Evolutionary conservation across 1,140 invertebrate genomes (phyloP), one percentile per base, ranked within the genome.

Genomic region (Caenorhabditis latens): DNA sequence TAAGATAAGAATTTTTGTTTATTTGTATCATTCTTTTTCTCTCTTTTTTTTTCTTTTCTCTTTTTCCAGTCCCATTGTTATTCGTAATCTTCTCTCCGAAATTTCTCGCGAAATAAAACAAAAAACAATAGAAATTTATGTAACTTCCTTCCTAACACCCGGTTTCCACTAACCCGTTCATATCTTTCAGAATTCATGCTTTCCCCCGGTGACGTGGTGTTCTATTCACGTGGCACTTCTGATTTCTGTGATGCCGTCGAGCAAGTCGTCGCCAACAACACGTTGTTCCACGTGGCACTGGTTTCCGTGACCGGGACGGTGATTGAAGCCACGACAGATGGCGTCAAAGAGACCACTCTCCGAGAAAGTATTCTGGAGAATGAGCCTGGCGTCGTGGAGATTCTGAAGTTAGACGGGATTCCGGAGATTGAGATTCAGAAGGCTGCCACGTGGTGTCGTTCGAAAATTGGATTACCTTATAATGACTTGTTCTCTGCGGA

Each of bases 401-500:
- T 48, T 14, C 32, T 61, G 5, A 21, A 57, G 16, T 40, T 79
- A 7, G 53, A 75, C 16, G 50, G 43, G 6, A 53, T 86, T 4
- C 16, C 43, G 19, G 63, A 75, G 32, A 19, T 6, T 11, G 19
- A 9, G 4, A 46, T 67, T n/a, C 24, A 21, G 40, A 32, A 67
- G 11, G 84, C 85, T n/a, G 48, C 75, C 16, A 55, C n/a, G 21
- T 86, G 58, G 50, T 43, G 57, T 32, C 6, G 53, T n/a, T 46
- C 85, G 9, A 79, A 82, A 46, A 19, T 86, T n/a, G 88, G 86
- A 6, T 19, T 79, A 1, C 53, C 87, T 9, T 89, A 89, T 55
- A 89, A 89, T 61, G 88, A 89, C 65, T 71, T 89, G 8, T 89
- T 89, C 48, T 63, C 86, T 13, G 82, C 86, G 0, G 83, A 88